Base-by-base conservation (phyloP, 1,140 invertebrate genomes). In the Eufriesea mexicana region DNA sequence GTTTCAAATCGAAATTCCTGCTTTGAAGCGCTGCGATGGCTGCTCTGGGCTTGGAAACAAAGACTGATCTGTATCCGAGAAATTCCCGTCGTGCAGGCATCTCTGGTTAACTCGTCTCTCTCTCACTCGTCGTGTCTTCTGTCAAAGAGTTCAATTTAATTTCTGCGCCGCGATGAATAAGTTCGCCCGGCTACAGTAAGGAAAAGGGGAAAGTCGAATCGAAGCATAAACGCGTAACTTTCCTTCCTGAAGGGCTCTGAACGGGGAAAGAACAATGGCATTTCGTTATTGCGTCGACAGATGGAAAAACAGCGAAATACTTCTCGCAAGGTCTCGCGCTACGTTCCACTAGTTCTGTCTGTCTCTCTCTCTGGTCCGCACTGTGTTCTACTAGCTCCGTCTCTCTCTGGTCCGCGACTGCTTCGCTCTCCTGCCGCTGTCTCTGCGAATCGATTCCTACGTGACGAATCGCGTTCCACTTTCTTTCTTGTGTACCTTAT, bases 121-220 rank as follows among this genome's bases (percentile, higher is more conserved):
- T 25, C 18, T 20, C n/a, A 49, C n/a, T 18, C n/a, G 51, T 20
- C 51, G n/a, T 66, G 85, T 79, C 91, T 88, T 88, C 80, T 86
- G 89, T 93, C 92, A 94, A 94, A 94, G 91, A 90, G 89, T 91
- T 89, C 90, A 89, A 93, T 94, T 94, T 94, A 94, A 94, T 94
- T 93, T 93, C 91, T 89, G 83, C 83, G 79, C 81, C 80, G 79
- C 81, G 84, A 89, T 85, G 85, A 84, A 83, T 80, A 88, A 79
- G 57, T 72, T 80, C 49, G 23, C 68, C 64, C 8, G 2, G 9
- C 8, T 25, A 23, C 79, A 79, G 10, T 81, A 79, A 75, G 76
- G 83, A 75, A 55, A 83, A 68, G 67, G 42, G 54, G 68, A 68
- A 84, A 82, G 79, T 89, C 89, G 90, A 94, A 92, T 92, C 91